Base-by-base conservation (phyloP, 2,113 vertebrate genomes). In the Centropus bengalensis region DNA sequence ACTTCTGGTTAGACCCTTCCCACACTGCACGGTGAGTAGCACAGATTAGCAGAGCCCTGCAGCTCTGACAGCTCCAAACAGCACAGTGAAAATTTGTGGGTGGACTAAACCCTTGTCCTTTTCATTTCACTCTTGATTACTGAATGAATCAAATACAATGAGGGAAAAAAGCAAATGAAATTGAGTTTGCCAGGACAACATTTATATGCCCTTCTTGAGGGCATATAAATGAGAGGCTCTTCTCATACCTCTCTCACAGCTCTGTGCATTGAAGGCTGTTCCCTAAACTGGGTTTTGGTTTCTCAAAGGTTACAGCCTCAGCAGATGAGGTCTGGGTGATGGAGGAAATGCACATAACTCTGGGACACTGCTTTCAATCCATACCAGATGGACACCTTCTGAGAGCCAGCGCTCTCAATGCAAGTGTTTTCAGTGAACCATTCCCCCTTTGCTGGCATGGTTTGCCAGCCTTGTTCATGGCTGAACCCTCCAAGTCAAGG, bases 121-220 rank as follows among this genome's bases (percentile, higher is more conserved):
- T 92, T 92, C 68, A 95, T 95, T 96, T 89, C 55, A 18, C 18
- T 93, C 77, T 76, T 82, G 78, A 91, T 82, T 69, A 56, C 70
- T 67, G 56, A 42, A 45, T 86, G 82, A 93, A 88, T 80, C 68
- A 80, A 89, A 81, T 47, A 40, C 42, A 52, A 30, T 4, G 28
- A 87, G 71, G 80, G 59, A 58, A 91, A 80, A 93, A 51, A 94
- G 71, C 86, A 88, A 81, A 93, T 49, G 55, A 87, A 88, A 88
- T 55, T 33, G 82, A 90, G 82, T 33, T 81, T 63, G 60, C 71
- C 82, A 83, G 92, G 85, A 62, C 70, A 93, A 64, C 44, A 66
- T 82, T 89, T 69, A 69, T 51, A 51, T 70, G 75, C 80, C 86
- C n/a, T n/a, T n/a, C n/a, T n/a, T n/a, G n/a, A n/a, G n/a, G n/a